Conservation (phyloP, 2,797 vertebrate species). For the Galaxias olidus region DNA sequence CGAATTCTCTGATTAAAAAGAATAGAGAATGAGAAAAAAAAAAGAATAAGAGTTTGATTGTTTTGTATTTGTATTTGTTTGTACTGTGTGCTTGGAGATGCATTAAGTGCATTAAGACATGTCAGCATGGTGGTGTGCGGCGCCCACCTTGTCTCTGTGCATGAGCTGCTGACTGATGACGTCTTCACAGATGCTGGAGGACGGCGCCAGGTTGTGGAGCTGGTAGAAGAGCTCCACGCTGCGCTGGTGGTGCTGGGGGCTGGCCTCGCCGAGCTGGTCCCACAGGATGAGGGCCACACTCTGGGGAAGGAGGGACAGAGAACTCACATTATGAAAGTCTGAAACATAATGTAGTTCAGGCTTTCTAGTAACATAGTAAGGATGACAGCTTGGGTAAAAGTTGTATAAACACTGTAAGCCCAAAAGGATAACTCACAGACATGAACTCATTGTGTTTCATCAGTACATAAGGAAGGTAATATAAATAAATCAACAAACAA, state of each 20-base stretch:
- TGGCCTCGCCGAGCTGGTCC: conserved; percentile 90
- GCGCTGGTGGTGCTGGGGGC: conserved; percentile 95
- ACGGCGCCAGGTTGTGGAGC: conserved; percentile 95
- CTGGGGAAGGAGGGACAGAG: conserved; percentile 55
- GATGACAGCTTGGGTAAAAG: too few relatives aligned
- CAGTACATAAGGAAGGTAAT: too few relatives aligned
- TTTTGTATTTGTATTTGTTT: background rate
- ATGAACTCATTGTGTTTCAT: too few relatives aligned
- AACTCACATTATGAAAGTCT: background rate
- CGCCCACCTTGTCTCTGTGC: conserved; percentile 91
- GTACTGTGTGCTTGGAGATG: background rate
- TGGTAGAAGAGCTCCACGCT: conserved; percentile 98
- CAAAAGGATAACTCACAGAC: too few relatives aligned
- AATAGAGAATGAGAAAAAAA: too few relatives aligned
- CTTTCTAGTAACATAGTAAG: too few relatives aligned
- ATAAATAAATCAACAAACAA: too few relatives aligned
- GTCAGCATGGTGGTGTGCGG: background rate
- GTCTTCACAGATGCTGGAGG: conserved; percentile 96
- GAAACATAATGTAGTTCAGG: background rate
- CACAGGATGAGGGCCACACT: conserved; percentile 91
- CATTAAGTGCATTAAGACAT: too few relatives aligned
- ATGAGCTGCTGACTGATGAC: conserved; percentile 98
- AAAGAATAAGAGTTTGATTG: too few relatives aligned
- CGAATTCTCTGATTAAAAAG: conserved; percentile 81
- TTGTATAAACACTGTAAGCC: too few relatives aligned